A percentile compares a stretch with the other conserved stretches of the same genome.
phyloP scores from a whole-genome alignment of 2,888 invertebrate genomes.

The Metallyticus violacea region DNA sequence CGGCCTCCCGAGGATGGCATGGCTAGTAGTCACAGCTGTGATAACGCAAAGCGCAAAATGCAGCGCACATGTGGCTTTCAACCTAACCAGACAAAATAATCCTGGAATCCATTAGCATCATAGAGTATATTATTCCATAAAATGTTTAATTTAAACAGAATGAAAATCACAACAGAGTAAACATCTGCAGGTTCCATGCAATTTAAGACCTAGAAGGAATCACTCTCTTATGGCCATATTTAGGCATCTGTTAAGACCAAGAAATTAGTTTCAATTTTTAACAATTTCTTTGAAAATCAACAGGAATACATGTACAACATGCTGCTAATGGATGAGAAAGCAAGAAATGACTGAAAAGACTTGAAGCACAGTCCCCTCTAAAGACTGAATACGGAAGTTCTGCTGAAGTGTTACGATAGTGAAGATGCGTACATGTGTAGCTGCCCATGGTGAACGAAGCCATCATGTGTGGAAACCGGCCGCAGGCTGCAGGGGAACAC shows the following conservation, averaged over 20 bases:
- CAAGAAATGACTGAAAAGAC: background rate
- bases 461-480: constrained; percentile 79
- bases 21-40: constrained; percentile 6
- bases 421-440: constrained; percentile 76
- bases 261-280: too few species aligned
- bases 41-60: constrained; percentile 10
- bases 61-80: constrained; percentile 28
- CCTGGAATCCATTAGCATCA: background rate
- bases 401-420: background rate
- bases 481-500: constrained; percentile 60
- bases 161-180: too few species aligned
- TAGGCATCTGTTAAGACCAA: too few species aligned
- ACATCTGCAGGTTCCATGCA: too few species aligned
- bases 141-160: too few species aligned
- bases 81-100: constrained; percentile 1
- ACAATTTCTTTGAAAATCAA: too few species aligned
- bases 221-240: too few species aligned
- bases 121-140: background rate
- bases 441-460: constrained; percentile 80
- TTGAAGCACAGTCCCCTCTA: background rate
- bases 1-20: constrained; percentile 5
- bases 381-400: background rate
- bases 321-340: background rate
- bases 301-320: background rate
- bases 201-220: too few species aligned